Evolutionary conservation across 2,113 vertebrate genomes (phyloP), one percentile per base, ranked within the genome.

Genomic region (Catharus minimus): DNA sequence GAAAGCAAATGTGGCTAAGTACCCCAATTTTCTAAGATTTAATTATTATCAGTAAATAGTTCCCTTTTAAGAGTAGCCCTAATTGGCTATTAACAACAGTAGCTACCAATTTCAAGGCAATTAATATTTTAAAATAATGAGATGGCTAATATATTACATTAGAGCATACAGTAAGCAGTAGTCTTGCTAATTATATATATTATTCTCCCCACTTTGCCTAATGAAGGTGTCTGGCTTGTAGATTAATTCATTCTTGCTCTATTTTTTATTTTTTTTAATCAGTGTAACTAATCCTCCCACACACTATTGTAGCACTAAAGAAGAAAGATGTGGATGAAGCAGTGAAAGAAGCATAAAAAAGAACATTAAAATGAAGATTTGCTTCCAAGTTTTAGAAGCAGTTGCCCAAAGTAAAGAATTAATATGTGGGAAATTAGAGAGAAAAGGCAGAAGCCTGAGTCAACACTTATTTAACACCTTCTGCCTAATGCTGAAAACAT

Each of bases 101-200:
- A 86, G 61, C 86, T 92, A 94, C 79, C 89, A 89, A 90, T 93
- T 96, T 86, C 72, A 86, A 88, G 69, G 43, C 69, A 95, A 94
- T 95, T 96, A 87, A 93, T 81, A 87, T 82, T 87, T 90, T 82
- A 44, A 89, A 92, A 93, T 82, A 86, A 94, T 92, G 79, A 90
- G 50, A 66, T 87, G 62, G 74, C 43, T 84, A 92, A 66, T 92
- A 90, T 39, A 79, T 75, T 86, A 72, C 61, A 86, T 90, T 78
- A 86, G 69, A 86, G 28, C 67, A 81, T 60, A 81, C 32, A 84
- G 53, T 78, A 93, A 90, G 86, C 71, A 92, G 66, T 93, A 90
- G 27, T 65, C 80, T 84, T 86, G 50, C 41, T 95, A 95, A 95
- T 95, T 93, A 84, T 82, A 91, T 77, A 78, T 87, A 73, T 90